Base-by-base conservation (phyloP, 2,797 vertebrate species). In the Pagetopsis macropterus region DNA sequence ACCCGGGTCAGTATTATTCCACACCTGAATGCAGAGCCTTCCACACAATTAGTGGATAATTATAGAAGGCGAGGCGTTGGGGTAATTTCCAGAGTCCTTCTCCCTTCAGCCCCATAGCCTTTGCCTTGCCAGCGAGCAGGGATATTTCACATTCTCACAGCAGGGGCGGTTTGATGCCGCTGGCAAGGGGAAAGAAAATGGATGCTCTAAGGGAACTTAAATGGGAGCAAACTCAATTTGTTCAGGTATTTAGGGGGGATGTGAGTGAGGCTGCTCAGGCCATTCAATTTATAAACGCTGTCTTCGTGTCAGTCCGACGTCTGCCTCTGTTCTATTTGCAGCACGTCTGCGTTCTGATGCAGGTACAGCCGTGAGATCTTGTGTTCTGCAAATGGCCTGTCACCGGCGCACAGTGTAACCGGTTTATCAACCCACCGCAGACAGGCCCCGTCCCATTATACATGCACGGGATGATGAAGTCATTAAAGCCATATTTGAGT, bases 41-140 rank as follows among this genome's bases (percentile, higher is more conserved):
- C 87, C 82, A 90, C 90, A 94, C 91, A 94, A 94, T 94, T 94
- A 94, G 93, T 75, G 86, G 76, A 77, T 89, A 92, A 92, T 92
- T 92, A 92, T 78, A 85, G 89, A 83, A 89, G 88, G 86, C 71
- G 31, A 85, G 83, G 87, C 69, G 51, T 76, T n/a, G 55, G 79
- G 88, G 88, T 93, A 89, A 93, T 93, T 92, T 90, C 79, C 86
- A 65, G 75, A 89, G 86, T 84, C 78, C 46, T 68, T 88, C 85
- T 87, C 68, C 65, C 82, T 82, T 74, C 85, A 59, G 82, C 70
- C 66, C 71, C 33, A 37, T 11, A 76, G 82, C 84, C 84, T 69
- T 78, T 79, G 84, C 82, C 90, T 80, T 59, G 67, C 77, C 69
- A 76, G 86, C 75, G 79, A 19, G 70, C 43, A n/a, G 79, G 82